Evolutionary conservation across 2,113 vertebrate genomes (phyloP).

Genomic region (Rostratula benghalensis): DNA sequence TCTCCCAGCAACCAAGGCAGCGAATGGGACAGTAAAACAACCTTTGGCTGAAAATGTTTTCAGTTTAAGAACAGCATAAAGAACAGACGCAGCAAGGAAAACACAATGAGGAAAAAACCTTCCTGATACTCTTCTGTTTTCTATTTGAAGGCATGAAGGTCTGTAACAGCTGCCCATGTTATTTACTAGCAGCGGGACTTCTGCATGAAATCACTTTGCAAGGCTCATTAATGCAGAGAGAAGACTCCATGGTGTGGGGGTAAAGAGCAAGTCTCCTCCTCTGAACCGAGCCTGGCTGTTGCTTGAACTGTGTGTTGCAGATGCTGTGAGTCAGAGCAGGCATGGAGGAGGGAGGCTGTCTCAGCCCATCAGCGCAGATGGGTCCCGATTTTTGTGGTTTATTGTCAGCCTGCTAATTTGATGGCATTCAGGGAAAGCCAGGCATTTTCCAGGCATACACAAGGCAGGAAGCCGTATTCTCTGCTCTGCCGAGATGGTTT

Average conservation of each 20-base stretch:
- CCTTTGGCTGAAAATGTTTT: slow-evolving; percentile 12
- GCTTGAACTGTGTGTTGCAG: background rate
- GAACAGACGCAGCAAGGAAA: slow-evolving; percentile 17
- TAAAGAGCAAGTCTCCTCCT: background rate
- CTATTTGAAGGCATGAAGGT: background rate
- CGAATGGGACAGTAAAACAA: background rate
- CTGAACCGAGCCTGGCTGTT: background rate
- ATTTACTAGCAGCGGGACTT: slow-evolving; percentile 15
- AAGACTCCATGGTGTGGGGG: background rate
- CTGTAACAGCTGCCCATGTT: background rate
- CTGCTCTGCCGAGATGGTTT: background rate
- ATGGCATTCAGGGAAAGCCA: background rate
- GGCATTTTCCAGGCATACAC: background rate
- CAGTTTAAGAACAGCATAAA: background rate
- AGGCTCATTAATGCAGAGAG: background rate
- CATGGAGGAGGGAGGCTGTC: background rate
- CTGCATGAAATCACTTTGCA: background rate
- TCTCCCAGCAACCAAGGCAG: slow-evolving; percentile 3
- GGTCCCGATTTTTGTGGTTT: background rate
- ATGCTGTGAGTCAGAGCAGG: slow-evolving; percentile 29
- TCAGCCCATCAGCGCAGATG: background rate
- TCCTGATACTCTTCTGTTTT: background rate
- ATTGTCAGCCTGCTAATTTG: background rate
- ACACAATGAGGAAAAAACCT: background rate
- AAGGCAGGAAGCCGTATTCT: background rate